Base-by-base conservation (phyloP, 2,888 invertebrate genomes). In the Lepidocyrtoides sp. region DNA sequence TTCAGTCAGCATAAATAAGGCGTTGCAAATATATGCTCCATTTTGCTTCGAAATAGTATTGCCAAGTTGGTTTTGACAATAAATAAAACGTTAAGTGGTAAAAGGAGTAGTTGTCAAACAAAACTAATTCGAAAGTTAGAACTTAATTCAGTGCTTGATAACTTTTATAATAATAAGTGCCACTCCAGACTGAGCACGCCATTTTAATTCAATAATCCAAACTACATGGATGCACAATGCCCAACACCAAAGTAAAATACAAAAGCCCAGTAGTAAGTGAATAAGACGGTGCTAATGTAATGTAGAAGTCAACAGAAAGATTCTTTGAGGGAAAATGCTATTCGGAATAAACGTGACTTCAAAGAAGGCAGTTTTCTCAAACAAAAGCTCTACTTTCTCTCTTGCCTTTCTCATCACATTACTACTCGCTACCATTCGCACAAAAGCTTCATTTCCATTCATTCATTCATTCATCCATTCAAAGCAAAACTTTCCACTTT, bases 381-480 rank as follows among this genome's bases (percentile, higher is more conserved):
- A 0, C 23, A 23, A 23, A 60, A 60, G 8, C 12, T 14, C 14
- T 41, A 41, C 41, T 41, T 57, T 12, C 51, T 5, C 3, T 57
- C 20, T 57, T 57, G 5, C 17, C 20, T 48, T 48, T 41, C 41
- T 41, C 57, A 3, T 57, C 60, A 60, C 26, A 23, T 26, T 7
- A 60, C 26, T 26, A 60, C 26, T 26, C 60, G 5, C 23, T 60
- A 10, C 60, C n/a, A n/a, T n/a, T 12, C 26, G 26, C 26, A 60
- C 26, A 60, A 60, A 60, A 60, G 60, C 60, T 60, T 60, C 60
- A 60, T 60, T 60, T 26, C 23, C 26, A 60, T 60, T 60, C 60
- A 60, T 60, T 60, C 23, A 26, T 26, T 60, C 54, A n/a, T n/a
- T n/a, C n/a, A n/a, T n/a, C n/a, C n/a, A n/a, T n/a, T n/a, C 60